Evolutionary conservation across 1,140 invertebrate species (phyloP).

Genomic region (Marisa cornuarietis): DNA sequence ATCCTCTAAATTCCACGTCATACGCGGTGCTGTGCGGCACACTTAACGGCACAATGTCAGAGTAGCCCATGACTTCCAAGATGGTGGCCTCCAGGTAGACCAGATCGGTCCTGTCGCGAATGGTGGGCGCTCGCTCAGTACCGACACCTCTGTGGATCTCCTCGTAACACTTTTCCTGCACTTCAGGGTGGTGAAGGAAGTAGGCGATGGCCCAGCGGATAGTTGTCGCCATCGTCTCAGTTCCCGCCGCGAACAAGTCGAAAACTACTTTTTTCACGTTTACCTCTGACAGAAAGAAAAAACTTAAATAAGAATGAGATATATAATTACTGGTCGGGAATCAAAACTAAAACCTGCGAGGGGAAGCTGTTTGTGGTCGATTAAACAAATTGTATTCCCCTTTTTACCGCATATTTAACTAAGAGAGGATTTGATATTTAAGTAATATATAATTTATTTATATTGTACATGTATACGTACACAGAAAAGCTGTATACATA

Average conservation of each 20-base stretch:
- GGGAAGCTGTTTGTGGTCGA: too few species aligned
- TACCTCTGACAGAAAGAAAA: conserved; percentile 27
- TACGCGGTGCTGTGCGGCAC: conserved; percentile 47
- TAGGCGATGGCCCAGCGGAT: conserved; percentile 87
- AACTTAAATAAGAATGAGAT: too few species aligned
- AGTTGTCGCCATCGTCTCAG: conserved; percentile 87
- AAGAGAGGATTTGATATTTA: too few species aligned
- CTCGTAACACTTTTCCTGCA: conserved; percentile 82
- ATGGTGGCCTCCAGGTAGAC: conserved; percentile 43
- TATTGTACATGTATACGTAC: too few species aligned
- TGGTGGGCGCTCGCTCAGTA: conserved; percentile 14
- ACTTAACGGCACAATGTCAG: conserved; percentile 53
- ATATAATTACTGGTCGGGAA: neutral
- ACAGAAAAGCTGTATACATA: too few species aligned
- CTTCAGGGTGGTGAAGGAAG: conserved; percentile 78
- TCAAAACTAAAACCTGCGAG: too few species aligned
- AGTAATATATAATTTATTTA: too few species aligned
- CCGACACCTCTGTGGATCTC: conserved; percentile 76
- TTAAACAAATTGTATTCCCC: neutral
- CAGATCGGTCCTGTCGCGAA: conserved; percentile 34
- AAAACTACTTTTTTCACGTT: conserved; percentile 33
- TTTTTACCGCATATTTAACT: neutral
- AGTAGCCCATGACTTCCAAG: conserved; percentile 31
- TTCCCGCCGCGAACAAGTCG: conserved; percentile 88
- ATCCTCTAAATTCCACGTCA: conserved; percentile 52